Percentiles rank a stretch among this genome's conserved stretches.
phyloP scores from a whole-genome alignment of 2,888 invertebrate genomes.

The Anticlea derivata region DNA sequence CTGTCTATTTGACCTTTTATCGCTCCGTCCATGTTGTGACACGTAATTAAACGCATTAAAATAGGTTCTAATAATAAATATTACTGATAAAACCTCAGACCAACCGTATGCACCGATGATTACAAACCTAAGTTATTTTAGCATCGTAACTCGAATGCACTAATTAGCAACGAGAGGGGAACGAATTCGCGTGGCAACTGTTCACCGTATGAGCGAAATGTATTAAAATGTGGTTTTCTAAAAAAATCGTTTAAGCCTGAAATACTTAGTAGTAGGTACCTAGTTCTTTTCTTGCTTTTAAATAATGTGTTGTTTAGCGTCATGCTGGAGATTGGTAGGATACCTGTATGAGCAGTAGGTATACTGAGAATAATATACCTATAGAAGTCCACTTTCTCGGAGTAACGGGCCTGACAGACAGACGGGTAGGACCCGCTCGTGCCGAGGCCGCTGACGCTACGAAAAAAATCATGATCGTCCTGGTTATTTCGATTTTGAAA shows the following conservation, averaged over 20 bases:
- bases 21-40: conserved; percentile 35
- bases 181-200: conserved; percentile 46
- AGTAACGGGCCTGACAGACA: conserved; percentile 49
- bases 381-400: conserved; percentile 53
- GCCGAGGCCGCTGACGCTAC: conserved; percentile 32
- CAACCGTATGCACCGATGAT: conserved; percentile 42
- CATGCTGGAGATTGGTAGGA: conserved; percentile 29
- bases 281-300: background rate
- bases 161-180: conserved; percentile 54
- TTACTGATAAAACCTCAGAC: conserved; percentile 17
- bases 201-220: conserved; percentile 54
- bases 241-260: conserved; percentile 16
- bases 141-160: conserved; percentile 51
- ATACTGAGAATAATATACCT: no score
- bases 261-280: background rate
- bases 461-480: no score
- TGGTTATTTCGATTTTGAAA: no score
- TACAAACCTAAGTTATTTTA: conserved; percentile 46
- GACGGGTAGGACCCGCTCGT: conserved; percentile 41
- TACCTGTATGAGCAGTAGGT: conserved; percentile 36
- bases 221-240: conserved; percentile 48
- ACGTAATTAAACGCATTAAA: conserved; percentile 39
- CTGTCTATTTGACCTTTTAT: conserved; percentile 55
- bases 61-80: conserved; percentile 30
- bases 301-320: conserved; percentile 23